Evolutionary conservation across 2,113 vertebrate genomes (phyloP).

Genomic region (Apteryx mantelli): DNA sequence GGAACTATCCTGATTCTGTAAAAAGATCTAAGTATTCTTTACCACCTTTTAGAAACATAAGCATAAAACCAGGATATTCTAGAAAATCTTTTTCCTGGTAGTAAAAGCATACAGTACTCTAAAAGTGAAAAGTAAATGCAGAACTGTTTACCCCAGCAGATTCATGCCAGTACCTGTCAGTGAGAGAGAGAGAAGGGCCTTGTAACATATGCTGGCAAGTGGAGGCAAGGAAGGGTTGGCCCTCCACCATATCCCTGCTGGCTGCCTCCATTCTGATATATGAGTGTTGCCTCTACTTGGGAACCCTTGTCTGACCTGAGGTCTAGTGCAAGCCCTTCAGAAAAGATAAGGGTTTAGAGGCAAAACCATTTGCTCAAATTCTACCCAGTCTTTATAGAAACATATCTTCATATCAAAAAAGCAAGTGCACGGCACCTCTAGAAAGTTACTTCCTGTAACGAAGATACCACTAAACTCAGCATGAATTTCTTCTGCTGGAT

Average conservation of each 20-base stretch:
- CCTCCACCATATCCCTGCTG: neutral
- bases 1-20: neutral
- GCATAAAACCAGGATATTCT: neutral
- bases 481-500: neutral
- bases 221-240: neutral
- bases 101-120: neutral
- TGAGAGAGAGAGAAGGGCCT: neutral
- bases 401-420: neutral
- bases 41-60: neutral
- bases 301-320: neutral
- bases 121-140: neutral
- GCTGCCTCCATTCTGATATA: neutral
- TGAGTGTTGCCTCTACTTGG: neutral
- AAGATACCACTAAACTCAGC: neutral
- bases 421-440: neutral
- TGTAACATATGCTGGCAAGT: neutral
- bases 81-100: neutral
- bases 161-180: neutral
- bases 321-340: neutral
- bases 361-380: neutral
- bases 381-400: neutral
- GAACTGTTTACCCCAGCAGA: neutral
- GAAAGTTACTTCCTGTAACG: rapidly evolving
- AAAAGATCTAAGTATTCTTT: neutral
- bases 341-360: neutral